Base-by-base conservation (phyloP, 2,797 vertebrate species). In the Notolepis coatsorum region DNA sequence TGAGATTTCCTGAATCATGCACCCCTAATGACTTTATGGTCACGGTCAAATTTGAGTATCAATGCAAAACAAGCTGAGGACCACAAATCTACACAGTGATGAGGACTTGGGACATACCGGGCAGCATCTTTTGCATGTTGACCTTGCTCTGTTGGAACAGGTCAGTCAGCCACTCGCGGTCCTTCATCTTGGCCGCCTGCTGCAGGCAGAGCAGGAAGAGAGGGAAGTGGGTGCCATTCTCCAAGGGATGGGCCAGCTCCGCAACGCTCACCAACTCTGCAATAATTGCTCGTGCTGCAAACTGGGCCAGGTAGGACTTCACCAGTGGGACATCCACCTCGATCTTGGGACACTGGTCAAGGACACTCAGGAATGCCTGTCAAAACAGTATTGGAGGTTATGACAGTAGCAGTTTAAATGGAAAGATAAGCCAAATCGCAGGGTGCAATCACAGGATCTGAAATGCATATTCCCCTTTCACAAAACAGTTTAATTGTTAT, bases 111-210 rank as follows among this genome's bases (percentile, higher is more conserved):
- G 10, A 82, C 94, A 64, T 91, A 99, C 98, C 97, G 82, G 98
- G 98, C 43, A 99, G 91, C 97, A 99, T 99, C 87, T 97, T 99
- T 91, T 96, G 97, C 97, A 99, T 99, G 80, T 96, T 98, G 89
- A 99, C 93, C 88, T 95, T 98, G 91, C 97, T 99, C 91, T 94
- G 96, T 82, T 98, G 97, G 87, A 99, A 98, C 52, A 97, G 78
- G 58, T 99, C 98, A 12, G 94, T 91, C 72, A 99, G 92, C 97
- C 97, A 99, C 13, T 99, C 97, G 0, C 95, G 94, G 71, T 97
- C 97, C 88, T 95, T 96, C 75, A 99, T 84, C 84, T 98, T 99
- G 81, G 96, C 95, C 79, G 96, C 91, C 75, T 99, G 98, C 92
- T 99, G 97, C 88, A 99, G 93, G 82, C 96, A 98, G 75, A 99